Base-by-base conservation (phyloP, 2,888 invertebrate species). In the Nomada fabriciana region DNA sequence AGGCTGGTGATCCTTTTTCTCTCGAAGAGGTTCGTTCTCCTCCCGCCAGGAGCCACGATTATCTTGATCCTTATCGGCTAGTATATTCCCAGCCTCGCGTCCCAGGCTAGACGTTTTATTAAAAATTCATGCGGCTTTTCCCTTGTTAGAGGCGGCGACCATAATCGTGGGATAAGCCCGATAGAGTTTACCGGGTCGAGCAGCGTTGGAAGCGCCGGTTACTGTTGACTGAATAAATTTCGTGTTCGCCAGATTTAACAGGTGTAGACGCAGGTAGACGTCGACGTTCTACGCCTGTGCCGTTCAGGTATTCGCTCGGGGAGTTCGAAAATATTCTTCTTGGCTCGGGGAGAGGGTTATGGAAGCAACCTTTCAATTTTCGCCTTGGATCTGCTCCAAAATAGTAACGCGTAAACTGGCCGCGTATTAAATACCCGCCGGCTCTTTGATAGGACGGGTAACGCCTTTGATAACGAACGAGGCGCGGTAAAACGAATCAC, bases 341-440 rank as follows among this genome's bases (percentile, higher is more conserved):
- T 29, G 29, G 10, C 42, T 11, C 0, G 23, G 5, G 5, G 43
- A 18, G 50, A 18, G 11, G 55, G 43, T 69, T 69, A 29, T 42
- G 61, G 64, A 67, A 5, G 29, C 29, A 29, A 29, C 29, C 29
- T 7, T 29, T 84, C 75, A 84, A 84, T 84, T 84, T 73, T 67
- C 64, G 11, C 13, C 20, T 73, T 84, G 84, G 84, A 84, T 36
- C 50, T 59, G 55, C 20, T 84, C 81, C 85, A 78, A 78, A 81
- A 77, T 20, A 43, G 50, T 2, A 13, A 10, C 42, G 13, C 25
- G 63, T 25, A 50, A 9, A 42, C 55, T 29, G n/a, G 11, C 13
- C 20, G 52, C 60, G 50, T 43, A 63, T 81, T 69, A 82, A 76
- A 72, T 55, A 42, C 53, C 57, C n/a, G 20, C 70, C 20, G 13